These are phyloP conservation scores for Phengaris alcon DNA, from an alignment of 2,888 invertebrate species.

Conservation along the genomic window DNA sequence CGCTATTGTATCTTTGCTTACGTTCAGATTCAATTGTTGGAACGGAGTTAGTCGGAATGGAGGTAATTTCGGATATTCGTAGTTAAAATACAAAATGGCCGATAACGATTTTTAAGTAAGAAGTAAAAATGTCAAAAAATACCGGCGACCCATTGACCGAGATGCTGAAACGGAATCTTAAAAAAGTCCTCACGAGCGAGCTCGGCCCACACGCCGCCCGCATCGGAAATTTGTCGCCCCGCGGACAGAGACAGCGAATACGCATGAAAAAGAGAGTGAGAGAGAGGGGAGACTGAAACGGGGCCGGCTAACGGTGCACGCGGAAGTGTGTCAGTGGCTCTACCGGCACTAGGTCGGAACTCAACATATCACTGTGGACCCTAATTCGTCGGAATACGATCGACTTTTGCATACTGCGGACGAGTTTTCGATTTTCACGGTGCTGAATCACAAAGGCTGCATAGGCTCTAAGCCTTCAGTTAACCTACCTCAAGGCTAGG, in stretches of 20 bases:
- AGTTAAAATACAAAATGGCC: not conserved
- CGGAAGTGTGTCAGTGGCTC: constrained; percentile 76
- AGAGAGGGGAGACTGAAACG: constrained; percentile 66
- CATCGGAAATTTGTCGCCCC: constrained; percentile 76
- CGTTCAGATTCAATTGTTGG: not conserved
- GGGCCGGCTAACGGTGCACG: constrained; percentile 77
- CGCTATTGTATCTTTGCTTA: not conserved
- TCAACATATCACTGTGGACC: constrained; percentile 52
- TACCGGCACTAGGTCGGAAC: constrained; percentile 58
- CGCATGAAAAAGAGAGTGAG: constrained; percentile 67
- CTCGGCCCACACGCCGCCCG: constrained; percentile 74
- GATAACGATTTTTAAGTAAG: not conserved
- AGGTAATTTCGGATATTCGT: not conserved
- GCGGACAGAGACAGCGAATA: constrained; percentile 58
- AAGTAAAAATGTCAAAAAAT: constrained; percentile 22
- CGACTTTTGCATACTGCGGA: constrained; percentile 47
- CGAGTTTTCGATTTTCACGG: constrained; percentile 77
- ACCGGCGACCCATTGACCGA: constrained; percentile 57
- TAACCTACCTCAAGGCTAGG: constrained; percentile 74
- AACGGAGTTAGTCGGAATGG: not conserved
- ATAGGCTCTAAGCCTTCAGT: constrained; percentile 60
- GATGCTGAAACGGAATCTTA: constrained; percentile 52
- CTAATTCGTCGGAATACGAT: constrained; percentile 59
- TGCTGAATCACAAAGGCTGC: constrained; percentile 73
- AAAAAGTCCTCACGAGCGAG: constrained; percentile 72